Conservation (phyloP, 1,140 invertebrate species). For the Calycopis cecrops region DNA sequence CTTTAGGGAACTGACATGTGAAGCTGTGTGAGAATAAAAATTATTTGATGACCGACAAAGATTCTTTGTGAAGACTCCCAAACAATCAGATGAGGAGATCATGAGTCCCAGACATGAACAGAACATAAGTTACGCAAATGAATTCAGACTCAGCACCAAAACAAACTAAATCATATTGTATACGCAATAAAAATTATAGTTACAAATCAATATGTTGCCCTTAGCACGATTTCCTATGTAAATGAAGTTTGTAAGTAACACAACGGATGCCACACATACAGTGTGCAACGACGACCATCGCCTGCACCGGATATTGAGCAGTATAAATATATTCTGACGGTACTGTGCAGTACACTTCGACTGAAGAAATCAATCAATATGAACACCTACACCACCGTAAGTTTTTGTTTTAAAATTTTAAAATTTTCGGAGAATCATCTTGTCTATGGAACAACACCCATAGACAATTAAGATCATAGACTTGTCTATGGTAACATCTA, state of each 20-base stretch:
- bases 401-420: constrained; percentile 30
- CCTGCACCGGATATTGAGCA: constrained; percentile 24
- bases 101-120: background rate
- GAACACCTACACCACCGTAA: constrained; percentile 52
- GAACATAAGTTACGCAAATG: background rate
- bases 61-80: no score
- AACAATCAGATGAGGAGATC: background rate
- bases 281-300: constrained; percentile 1
- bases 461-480: no score
- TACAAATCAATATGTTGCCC: background rate
- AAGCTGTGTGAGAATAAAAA: no score
- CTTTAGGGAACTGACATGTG: no score
- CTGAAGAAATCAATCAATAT: constrained; percentile 44
- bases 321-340: constrained; percentile 36
- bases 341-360: constrained; percentile 43
- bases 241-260: background rate
- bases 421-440: background rate
- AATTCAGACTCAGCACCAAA: background rate
- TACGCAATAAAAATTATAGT: background rate
- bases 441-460: no score
- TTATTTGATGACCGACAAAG: no score
- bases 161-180: background rate
- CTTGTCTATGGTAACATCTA: no score
- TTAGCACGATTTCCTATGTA: constrained; percentile 10
- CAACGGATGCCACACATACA: background rate